These are phyloP conservation scores for Zoanthus solanderi DNA, from an alignment of 92 coral and sea anemone genomes.

Conservation along the genomic window DNA sequence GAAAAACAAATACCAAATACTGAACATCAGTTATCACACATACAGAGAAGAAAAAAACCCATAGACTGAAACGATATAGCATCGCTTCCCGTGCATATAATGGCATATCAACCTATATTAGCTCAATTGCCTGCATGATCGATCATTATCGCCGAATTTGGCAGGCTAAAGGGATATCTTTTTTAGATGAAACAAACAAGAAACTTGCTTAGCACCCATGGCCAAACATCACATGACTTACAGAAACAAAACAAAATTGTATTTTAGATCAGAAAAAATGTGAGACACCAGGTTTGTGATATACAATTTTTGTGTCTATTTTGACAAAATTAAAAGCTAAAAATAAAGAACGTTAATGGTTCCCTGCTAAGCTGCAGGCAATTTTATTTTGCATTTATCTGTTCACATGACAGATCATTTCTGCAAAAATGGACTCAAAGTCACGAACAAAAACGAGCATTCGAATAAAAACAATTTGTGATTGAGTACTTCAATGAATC, in stretches of 20 bases:
- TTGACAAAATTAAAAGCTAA: background rate
- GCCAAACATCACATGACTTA: background rate
- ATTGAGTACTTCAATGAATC: background rate
- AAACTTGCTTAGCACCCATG: background rate
- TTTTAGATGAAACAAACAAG: background rate
- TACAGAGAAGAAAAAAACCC: background rate
- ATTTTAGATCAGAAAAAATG: background rate
- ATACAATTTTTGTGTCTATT: background rate
- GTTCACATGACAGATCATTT: background rate
- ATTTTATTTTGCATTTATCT: background rate
- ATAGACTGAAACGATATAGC: background rate
- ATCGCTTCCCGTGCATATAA: background rate
- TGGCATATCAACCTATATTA: constrained; percentile 7
- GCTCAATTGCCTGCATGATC: background rate
- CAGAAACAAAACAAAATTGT: background rate
- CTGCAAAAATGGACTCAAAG: background rate
- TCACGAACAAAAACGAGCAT: background rate
- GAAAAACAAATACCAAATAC: background rate
- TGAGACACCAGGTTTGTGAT: background rate
- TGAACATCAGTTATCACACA: background rate
- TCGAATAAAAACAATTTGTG: background rate
- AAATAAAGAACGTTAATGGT: background rate
- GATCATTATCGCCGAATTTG: background rate
- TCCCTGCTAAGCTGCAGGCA: background rate
- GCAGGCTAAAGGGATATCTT: background rate